Percentiles rank a stretch among this genome's conserved stretches.
These are phyloP conservation scores for Thunnus albacares DNA, from an alignment of 2,797 vertebrate species.

Conservation along the genomic window DNA sequence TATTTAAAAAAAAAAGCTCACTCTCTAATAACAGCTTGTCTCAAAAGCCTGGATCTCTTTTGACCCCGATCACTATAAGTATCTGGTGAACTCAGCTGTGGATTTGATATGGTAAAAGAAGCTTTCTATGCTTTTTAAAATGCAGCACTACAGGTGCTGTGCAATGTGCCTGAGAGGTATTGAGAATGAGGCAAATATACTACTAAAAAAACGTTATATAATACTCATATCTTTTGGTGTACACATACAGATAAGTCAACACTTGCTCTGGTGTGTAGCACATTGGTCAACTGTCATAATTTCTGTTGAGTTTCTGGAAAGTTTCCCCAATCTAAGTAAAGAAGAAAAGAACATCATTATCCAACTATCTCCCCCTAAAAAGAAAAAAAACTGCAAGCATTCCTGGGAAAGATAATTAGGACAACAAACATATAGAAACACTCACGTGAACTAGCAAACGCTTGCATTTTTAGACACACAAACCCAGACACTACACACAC, in stretches of 20 bases:
- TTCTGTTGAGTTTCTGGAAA: slow-evolving; percentile 4
- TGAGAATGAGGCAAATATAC: slow-evolving; percentile 1
- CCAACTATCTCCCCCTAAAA: not conserved
- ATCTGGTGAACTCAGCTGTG: not conserved
- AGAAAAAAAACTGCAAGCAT: not conserved
- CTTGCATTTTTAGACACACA: not conserved
- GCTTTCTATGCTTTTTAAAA: not conserved
- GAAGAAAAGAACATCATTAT: slow-evolving; percentile 9
- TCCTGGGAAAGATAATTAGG: slow-evolving; percentile 34
- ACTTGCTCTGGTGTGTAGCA: not conserved
- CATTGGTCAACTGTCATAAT: not conserved
- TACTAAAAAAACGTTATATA: not conserved
- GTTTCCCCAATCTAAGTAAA: not conserved
- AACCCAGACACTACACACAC: not conserved
- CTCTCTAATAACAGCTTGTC: too few species aligned
- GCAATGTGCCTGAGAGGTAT: not conserved
- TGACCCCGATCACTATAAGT: too few species aligned
- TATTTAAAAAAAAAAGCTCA: too few species aligned
- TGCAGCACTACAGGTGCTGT: not conserved
- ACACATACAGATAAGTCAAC: not conserved
- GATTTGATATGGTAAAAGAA: not conserved
- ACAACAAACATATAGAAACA: slow-evolving; percentile 26
- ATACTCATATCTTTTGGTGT: not conserved
- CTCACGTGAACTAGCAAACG: not conserved
- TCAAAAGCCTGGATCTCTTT: too few species aligned